Conservation (phyloP, 1,140 invertebrate genomes). For the Neodiprion pinetum region DNA sequence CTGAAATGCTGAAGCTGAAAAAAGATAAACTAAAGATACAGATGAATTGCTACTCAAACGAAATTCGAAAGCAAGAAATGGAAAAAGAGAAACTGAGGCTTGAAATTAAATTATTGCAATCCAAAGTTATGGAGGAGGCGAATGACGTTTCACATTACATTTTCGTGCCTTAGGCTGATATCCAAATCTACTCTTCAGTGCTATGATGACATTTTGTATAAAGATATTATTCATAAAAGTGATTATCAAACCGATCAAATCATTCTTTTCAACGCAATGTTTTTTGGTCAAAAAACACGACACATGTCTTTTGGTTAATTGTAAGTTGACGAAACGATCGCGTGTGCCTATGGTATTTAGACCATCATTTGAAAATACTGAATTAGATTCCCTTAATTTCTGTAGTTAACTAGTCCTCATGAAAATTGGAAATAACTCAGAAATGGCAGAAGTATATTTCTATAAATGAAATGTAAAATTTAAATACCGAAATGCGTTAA, state of each 20-base stretch:
- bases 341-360: not conserved
- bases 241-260: not conserved
- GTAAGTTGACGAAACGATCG: not conserved
- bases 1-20: conserved; percentile 54
- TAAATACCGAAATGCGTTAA: too few species aligned
- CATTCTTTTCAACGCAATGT: not conserved
- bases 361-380: not conserved
- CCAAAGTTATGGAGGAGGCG: conserved; percentile 52
- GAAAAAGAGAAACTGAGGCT: conserved; percentile 55
- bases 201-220: not conserved
- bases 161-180: conserved; percentile 48
- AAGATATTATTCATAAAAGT: not conserved
- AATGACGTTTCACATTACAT: conserved; percentile 56
- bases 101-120: conserved; percentile 53
- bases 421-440: too few species aligned
- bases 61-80: conserved; percentile 54
- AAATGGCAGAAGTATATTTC: too few species aligned
- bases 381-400: too few species aligned
- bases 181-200: too few species aligned
- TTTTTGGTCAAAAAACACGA: not conserved
- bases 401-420: too few species aligned
- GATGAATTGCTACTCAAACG: conserved; percentile 50
- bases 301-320: not conserved
- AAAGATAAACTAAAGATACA: conserved; percentile 50
- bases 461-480: too few species aligned